These are phyloP conservation scores for Eumaeus atala DNA, from an alignment of 1,140 invertebrate species.

Conservation along the genomic window DNA sequence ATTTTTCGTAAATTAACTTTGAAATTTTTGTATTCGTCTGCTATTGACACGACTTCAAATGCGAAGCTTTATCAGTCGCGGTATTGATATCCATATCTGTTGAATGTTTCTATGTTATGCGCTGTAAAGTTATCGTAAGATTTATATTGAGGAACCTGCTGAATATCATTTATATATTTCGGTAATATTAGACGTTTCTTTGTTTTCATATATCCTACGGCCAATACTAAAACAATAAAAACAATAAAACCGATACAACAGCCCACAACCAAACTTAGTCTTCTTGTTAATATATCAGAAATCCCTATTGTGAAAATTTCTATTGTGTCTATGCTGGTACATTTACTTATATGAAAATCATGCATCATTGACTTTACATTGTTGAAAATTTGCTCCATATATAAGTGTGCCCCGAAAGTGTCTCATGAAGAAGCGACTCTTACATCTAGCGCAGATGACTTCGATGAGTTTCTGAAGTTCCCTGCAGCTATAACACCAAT, in stretches of 20 bases:
- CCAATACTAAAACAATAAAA: conserved; percentile 86
- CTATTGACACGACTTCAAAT: conserved; percentile 29
- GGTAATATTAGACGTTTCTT: conserved; percentile 85
- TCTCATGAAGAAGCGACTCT: conserved; percentile 70
- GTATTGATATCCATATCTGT: conserved; percentile 65
- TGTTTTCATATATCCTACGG: conserved; percentile 89
- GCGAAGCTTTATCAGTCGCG: conserved; percentile 48
- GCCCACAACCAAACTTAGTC: conserved; percentile 88
- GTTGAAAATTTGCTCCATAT: conserved; percentile 71
- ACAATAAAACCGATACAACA: conserved; percentile 89
- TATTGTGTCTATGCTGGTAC: conserved; percentile 84
- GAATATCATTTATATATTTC: conserved; percentile 76
- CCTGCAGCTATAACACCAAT: conserved; percentile 90
- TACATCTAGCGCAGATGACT: conserved; percentile 59
- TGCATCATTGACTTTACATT: conserved; percentile 78
- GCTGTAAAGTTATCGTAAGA: conserved; percentile 65
- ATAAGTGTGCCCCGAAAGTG: conserved; percentile 61
- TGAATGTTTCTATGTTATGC: conserved; percentile 66
- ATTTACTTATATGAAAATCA: conserved; percentile 83
- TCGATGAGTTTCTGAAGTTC: conserved; percentile 74
- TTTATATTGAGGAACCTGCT: conserved; percentile 76
- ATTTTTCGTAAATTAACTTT: not conserved
- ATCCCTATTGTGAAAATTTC: conserved; percentile 80
- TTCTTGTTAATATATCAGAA: conserved; percentile 81
- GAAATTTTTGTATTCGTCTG: not conserved